Evolutionary conservation across 2,888 invertebrate genomes (phyloP), one percentile per base, ranked within the genome.

Genomic region (Crepidodera aurea): DNA sequence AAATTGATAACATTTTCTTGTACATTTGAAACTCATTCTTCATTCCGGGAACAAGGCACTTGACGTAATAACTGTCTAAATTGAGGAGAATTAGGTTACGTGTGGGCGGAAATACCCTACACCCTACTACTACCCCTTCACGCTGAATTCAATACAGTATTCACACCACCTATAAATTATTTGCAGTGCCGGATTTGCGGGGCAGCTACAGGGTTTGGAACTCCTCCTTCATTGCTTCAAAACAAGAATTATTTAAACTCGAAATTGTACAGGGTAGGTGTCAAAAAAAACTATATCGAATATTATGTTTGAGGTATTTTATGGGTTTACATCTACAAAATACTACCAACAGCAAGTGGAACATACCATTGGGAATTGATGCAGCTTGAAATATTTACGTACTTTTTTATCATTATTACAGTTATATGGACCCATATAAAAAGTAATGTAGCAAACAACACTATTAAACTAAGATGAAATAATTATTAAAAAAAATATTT

Each of bases 101-200:
- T 42, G 42, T 19, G n/a, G 42, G 18, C n/a, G 16, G 42, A 42
- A 10, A 16, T 42, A 18, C 42, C 42, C 16, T 42, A 42, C 18
- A 7, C 42, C 18, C 39, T 12, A 39, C n/a, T 39, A 42, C 42
- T 16, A 16, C 18, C 42, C 18, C 42, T 18, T 5, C 10, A 5
- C 16, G 18, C 18, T 19, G 18, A 2, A 42, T 42, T 42, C 16
- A 42, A 15, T 42, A 16, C 42, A 42, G 16, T 42, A 42, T 42
- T 42, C 42, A 39, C 13, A 39, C 39, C 13, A 39, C 7, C 39
- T 39, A 39, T 39, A 39, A 39, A 39, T 39, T 39, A 39, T 39
- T 39, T 39, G 10, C 39, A 42, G 42, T 42, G n/a, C n/a, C 16
- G 42, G 42, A 42, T 42, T 39, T 39, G 12, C 13, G 39, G 39